phyloP scores from a whole-genome alignment of 2,888 invertebrate genomes.

The Calameuta filiformis region DNA sequence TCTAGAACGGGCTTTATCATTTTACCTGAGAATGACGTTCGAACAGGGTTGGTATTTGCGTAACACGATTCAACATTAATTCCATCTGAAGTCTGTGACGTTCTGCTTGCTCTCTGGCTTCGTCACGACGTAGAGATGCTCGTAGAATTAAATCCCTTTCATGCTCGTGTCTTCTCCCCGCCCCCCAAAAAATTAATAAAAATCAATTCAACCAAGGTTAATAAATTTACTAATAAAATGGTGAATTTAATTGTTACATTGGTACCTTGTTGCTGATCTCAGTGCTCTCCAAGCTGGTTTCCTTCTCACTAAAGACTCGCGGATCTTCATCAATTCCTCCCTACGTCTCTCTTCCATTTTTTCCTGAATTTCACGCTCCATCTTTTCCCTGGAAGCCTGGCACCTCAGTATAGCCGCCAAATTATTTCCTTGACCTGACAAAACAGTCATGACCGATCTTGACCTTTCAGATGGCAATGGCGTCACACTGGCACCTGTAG shows the following conservation, averaged over 20 bases:
- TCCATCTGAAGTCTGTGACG: slow-evolving; percentile 79
- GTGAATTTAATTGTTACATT: not conserved
- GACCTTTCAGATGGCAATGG: slow-evolving; percentile 51
- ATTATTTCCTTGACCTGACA: slow-evolving; percentile 66
- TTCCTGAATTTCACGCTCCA: slow-evolving; percentile 73
- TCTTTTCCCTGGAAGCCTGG: slow-evolving; percentile 67
- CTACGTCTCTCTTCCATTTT: slow-evolving; percentile 72
- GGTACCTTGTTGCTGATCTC: slow-evolving; percentile 61
- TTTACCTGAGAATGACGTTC: slow-evolving; percentile 75
- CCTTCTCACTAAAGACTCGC: slow-evolving; percentile 72
- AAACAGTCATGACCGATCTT: slow-evolving; percentile 46
- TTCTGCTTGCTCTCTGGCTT: slow-evolving; percentile 75
- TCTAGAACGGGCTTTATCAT: slow-evolving; percentile 1
- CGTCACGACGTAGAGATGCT: slow-evolving; percentile 74
- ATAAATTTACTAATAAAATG: not conserved
- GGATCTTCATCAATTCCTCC: slow-evolving; percentile 70
- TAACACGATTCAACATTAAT: slow-evolving; percentile 77
- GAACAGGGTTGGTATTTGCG: slow-evolving; percentile 77
- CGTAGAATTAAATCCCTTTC: slow-evolving; percentile 77
- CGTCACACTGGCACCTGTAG: slow-evolving; percentile 35
- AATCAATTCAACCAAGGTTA: not conserved
- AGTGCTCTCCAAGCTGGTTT: slow-evolving; percentile 80
- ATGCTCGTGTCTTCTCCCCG: slow-evolving; percentile 61
- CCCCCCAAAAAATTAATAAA: not conserved
- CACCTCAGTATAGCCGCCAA: slow-evolving; percentile 75